Evolutionary conservation across 2,888 invertebrate species (phyloP).

Genomic region (Micoletzkya japonica): DNA sequence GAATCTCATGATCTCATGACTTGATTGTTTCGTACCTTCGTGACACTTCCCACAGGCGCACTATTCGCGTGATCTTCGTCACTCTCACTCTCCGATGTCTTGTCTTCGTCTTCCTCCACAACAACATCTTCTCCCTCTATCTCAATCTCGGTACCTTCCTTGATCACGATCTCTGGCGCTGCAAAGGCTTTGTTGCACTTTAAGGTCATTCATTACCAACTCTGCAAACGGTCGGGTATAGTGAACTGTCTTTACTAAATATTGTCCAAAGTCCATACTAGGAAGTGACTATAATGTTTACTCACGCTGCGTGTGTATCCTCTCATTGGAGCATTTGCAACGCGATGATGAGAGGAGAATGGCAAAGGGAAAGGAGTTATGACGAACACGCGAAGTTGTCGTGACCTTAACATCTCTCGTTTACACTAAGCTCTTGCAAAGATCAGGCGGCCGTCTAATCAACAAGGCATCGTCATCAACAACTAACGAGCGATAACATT

Average conservation of each 20-base stretch:
- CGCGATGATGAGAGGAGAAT: slow-evolving; percentile 16
- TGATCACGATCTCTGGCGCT: slow-evolving; percentile 11
- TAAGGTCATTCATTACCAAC: no score
- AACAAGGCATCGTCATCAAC: neutral
- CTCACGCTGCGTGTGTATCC: slow-evolving; percentile 17
- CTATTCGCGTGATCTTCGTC: neutral
- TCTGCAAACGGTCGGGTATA: no score
- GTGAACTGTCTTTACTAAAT: no score
- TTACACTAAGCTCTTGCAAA: no score
- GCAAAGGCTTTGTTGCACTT: no score
- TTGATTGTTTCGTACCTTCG: slow-evolving; percentile 4
- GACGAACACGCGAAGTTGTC: neutral
- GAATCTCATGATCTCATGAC: neutral
- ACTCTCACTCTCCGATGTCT: neutral
- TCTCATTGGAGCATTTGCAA: slow-evolving; percentile 24
- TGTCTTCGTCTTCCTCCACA: slow-evolving; percentile 6
- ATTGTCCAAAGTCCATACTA: no score
- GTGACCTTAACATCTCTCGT: no score
- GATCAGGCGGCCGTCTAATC: neutral
- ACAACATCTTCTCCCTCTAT: slow-evolving; percentile 1
- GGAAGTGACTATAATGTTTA: no score
- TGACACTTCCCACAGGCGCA: slow-evolving; percentile 5
- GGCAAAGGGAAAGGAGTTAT: slow-evolving; percentile 23
- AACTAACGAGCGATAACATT: neutral
- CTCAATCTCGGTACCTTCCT: no score